Percentiles rank a stretch among this genome's conserved stretches.
These are phyloP conservation scores for Ceramica pisi DNA, from an alignment of 2,888 invertebrate species.

Conservation along the genomic window DNA sequence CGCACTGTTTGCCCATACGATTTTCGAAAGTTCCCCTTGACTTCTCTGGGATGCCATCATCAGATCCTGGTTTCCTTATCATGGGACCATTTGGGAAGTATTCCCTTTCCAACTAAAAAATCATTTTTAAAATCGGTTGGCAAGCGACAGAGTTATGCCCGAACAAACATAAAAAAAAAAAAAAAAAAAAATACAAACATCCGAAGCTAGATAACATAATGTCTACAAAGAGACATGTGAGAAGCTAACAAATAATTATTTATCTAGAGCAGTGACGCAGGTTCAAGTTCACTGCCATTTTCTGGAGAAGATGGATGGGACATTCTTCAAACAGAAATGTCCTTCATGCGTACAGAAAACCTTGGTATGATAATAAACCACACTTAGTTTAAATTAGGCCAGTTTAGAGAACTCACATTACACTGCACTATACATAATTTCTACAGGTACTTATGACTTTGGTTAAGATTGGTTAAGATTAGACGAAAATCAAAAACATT, in stretches of 20 bases:
- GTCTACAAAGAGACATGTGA: slow-evolving; percentile 49
- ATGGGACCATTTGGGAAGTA: too few relatives aligned
- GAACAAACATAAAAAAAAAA: too few relatives aligned
- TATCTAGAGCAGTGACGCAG: slow-evolving; percentile 34
- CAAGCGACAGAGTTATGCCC: too few relatives aligned
- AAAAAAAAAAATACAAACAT: too few relatives aligned
- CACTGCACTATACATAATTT: background rate
- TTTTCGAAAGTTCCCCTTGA: too few relatives aligned
- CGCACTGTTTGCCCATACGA: too few relatives aligned
- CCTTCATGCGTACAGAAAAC: background rate
- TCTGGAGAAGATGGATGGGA: slow-evolving; percentile 15
- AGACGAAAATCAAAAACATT: too few relatives aligned
- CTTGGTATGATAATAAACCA: background rate
- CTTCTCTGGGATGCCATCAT: too few relatives aligned
- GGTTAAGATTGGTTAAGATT: too few relatives aligned
- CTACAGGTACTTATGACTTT: background rate
- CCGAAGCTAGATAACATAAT: slow-evolving; percentile 5
- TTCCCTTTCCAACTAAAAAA: too few relatives aligned
- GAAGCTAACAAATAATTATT: slow-evolving; percentile 34
- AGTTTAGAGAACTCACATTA: background rate
- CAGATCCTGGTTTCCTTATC: too few relatives aligned
- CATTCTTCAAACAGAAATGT: background rate
- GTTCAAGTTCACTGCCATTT: slow-evolving; percentile 26
- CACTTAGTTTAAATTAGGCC: background rate
- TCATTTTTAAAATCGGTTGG: too few relatives aligned